These are phyloP conservation scores for Pteria penguin DNA, from an alignment of 2,888 invertebrate species.

Conservation along the genomic window DNA sequence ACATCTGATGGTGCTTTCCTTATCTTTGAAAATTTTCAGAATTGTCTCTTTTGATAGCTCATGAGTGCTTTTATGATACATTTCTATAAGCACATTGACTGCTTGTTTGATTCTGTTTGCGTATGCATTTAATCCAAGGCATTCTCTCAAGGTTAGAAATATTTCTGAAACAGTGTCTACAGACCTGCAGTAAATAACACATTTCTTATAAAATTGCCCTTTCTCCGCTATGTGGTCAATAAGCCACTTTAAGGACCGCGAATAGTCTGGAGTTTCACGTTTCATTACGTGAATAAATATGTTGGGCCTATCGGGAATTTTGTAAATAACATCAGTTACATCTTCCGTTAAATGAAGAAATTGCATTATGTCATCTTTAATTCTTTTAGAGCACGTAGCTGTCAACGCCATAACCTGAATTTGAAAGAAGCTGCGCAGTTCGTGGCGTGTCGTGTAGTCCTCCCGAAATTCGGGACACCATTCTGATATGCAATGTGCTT, in stretches of 20 bases:
- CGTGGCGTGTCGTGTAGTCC: constrained; percentile 37
- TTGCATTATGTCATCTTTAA: constrained; percentile 42
- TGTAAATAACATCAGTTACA: constrained; percentile 30
- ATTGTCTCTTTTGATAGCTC: constrained; percentile 41
- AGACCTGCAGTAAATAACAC: constrained; percentile 46
- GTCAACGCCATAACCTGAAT: constrained; percentile 41
- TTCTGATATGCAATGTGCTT: constrained; percentile 54
- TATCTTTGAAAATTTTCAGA: constrained; percentile 28
- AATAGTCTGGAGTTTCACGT: constrained; percentile 11
- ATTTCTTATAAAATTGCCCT: constrained; percentile 33
- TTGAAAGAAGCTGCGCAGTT: constrained; percentile 37
- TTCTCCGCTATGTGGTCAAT: constrained; percentile 36
- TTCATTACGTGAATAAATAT: constrained; percentile 38
- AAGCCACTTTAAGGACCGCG: constrained; percentile 24
- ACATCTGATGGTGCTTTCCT: constrained; percentile 33
- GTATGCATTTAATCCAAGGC: constrained; percentile 38
- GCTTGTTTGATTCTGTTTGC: constrained; percentile 26
- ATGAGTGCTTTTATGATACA: constrained; percentile 49
- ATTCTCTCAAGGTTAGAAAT: constrained; percentile 39
- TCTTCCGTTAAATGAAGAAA: constrained; percentile 24
- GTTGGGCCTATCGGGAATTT: constrained; percentile 31
- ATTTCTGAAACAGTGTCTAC: constrained; percentile 47
- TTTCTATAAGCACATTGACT: constrained; percentile 44
- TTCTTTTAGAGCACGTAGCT: constrained; percentile 35
- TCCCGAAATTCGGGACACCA: constrained; percentile 47